Evolutionary conservation across 2,797 vertebrate genomes (phyloP), one percentile per base, ranked within the genome.

Genomic region (Falco naumanni): DNA sequence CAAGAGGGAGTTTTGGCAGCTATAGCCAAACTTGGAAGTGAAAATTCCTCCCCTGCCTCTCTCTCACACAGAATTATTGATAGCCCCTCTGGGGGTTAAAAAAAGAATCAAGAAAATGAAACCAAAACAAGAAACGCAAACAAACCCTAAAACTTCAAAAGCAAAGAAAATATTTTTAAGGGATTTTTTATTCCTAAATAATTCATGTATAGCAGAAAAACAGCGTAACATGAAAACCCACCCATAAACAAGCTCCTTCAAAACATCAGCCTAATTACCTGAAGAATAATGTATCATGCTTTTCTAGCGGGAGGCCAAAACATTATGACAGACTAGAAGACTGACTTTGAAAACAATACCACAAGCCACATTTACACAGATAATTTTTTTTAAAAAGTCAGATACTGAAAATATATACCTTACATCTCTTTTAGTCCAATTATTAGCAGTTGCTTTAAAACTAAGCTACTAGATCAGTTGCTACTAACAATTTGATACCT

Each of bases 401-500:
- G 28, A 47, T 31, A 31, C 17, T 85, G 39, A 50, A 57, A 65
- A 39, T 20, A 34, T 51, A 63, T 9, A 72, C 16, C n/a, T 54
- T 79, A 39, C 63, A 8, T 75, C 45, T 8, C 29, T 90, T 77
- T 50, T 17, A 82, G n/a, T 24, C 20, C 21, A 74, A 60, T 21
- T 66, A 77, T 24, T 29, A 76, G 33, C 11, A 72, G 34, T 21
- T 76, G 34, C 28, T 71, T 66, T 71, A n/a, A 74, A 85, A 60
- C 5, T n/a, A 11, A 89, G 70, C 8, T 70, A 74, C 8, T 16
- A 51, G 13, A 71, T 19, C 3, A 90, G 48, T 84, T 63, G 63
- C 5, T 56, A 59, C 28, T 54, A 90, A 61, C 7, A 70, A 88
- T 39, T 53, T 34, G 43, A 86, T 98, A 99, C 99, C 99, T 98